Evolutionary conservation across 2,888 invertebrate genomes (phyloP).

Genomic region (Arenicola marina): DNA sequence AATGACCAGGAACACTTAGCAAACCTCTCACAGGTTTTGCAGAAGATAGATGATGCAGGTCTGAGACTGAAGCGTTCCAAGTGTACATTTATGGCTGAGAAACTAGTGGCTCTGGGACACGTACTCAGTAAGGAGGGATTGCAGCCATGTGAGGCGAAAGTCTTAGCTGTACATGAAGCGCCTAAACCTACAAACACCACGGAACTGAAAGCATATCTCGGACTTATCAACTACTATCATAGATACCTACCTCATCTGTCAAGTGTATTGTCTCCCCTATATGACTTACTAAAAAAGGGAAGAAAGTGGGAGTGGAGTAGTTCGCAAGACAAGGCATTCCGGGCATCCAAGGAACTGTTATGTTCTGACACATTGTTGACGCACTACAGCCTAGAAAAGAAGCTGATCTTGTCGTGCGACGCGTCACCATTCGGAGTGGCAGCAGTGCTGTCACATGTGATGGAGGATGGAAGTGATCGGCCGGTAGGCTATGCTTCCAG

Average conservation of each 20-base stretch:
- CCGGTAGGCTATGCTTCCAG: no score
- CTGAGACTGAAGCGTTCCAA: neutral
- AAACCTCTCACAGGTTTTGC: neutral
- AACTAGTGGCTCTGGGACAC: constrained; percentile 2
- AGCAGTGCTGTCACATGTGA: constrained; percentile 41
- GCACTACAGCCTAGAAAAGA: neutral
- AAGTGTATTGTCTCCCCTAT: neutral
- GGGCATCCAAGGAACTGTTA: neutral
- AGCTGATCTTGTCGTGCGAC: constrained; percentile 54
- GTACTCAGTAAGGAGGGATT: neutral
- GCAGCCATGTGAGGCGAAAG: neutral
- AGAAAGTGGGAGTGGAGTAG: constrained; percentile 1
- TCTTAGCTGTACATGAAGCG: neutral
- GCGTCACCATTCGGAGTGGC: constrained; percentile 55
- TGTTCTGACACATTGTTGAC: neutral
- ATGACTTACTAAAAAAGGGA: neutral
- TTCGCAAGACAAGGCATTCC: neutral
- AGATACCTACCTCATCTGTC: neutral
- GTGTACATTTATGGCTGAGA: neutral
- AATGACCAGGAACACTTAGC: constrained; percentile 1
- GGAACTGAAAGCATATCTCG: neutral
- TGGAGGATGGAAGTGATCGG: constrained; percentile 16
- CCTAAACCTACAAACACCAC: constrained; percentile 2
- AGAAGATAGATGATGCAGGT: neutral
- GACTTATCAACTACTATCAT: constrained; percentile 6